A percentile compares a stretch with the other conserved stretches of the same genome.
Evolutionary conservation across 2,113 vertebrate genomes (phyloP).

Genomic region (Labrus mixtus): DNA sequence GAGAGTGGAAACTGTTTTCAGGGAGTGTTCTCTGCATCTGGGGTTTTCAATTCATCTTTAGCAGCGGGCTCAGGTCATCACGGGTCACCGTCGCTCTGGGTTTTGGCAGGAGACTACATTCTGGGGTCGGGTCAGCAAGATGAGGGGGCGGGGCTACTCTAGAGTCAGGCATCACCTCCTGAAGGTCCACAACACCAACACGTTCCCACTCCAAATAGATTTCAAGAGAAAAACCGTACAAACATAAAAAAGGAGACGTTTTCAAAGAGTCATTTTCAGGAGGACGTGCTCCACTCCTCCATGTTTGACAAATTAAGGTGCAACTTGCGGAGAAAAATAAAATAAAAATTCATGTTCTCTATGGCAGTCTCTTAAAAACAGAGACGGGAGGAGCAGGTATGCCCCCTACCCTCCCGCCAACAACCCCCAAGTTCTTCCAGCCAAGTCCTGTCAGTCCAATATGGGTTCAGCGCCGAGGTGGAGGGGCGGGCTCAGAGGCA

Average conservation of each 20-base stretch:
- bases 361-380: constrained; percentile 72
- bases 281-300: constrained; percentile 66
- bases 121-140: constrained; percentile 73
- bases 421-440: constrained; percentile 19
- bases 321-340: constrained; percentile 75
- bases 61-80: constrained; percentile 67
- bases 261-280: constrained; percentile 45
- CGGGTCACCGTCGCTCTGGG: constrained; percentile 33
- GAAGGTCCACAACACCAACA: constrained; percentile 70
- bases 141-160: constrained; percentile 17
- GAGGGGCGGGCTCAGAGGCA: constrained; percentile 52
- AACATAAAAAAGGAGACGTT: constrained; percentile 65
- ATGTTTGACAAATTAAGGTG: constrained; percentile 80
- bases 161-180: constrained; percentile 55
- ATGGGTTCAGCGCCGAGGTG: constrained; percentile 39
- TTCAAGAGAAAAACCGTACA: constrained; percentile 52
- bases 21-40: constrained; percentile 33
- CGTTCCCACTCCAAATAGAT: constrained; percentile 23
- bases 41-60: constrained; percentile 56
- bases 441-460: constrained; percentile 56
- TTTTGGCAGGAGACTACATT: constrained; percentile 76
- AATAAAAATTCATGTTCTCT: constrained; percentile 53
- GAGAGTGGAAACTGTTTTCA: constrained; percentile 17
- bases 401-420: background rate
- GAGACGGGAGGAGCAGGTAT: constrained; percentile 50